Evolutionary conservation across 2,113 vertebrate species (phyloP), one percentile per base, ranked within the genome.

Genomic region (Glareola pratincola): DNA sequence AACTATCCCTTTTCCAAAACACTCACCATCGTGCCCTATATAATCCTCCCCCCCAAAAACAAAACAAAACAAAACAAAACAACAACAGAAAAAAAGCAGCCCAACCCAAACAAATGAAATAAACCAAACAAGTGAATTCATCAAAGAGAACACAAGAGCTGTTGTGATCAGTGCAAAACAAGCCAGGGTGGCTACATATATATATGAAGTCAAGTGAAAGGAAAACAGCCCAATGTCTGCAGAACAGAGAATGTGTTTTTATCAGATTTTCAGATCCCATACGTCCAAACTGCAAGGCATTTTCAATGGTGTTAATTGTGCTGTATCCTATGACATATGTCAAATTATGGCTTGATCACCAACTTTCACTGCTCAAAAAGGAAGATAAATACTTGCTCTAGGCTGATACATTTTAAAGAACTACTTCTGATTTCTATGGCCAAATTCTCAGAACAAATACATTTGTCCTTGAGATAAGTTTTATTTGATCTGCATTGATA

Each of bases 401-500:
- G 57, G 81, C 53, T 88, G 78, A 64, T 60, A 43, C 41, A 41
- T 41, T 41, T 41, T 41, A 41, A 41, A 41, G 41, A 41, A 41
- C 41, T 12, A 41, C 12, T 41, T 41, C 41, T 41, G 71, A 73
- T 86, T 93, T 92, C 67, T 88, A 80, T 15, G 59, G 67, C 67
- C 53, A 79, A 80, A 54, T 90, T 93, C 94, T 67, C 39, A 62
- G 94, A 79, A 69, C 63, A 83, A 80, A 59, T 68, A 13, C 50
- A 30, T 95, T 94, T 78, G 91, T 94, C 93, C 91, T 89, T 94
- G 86, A 96, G 76, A 71, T 63, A 74, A 41, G 56, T 86, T 95
- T 50, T 86, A 50, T 92, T 96, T 96, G 86, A 94, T 89, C 83
- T 91, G 64, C 51, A 86, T 89, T 94, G 93, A 89, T 94, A 96